Conservation (phyloP, 2,888 invertebrate species). For the Tenthredo amoena region DNA sequence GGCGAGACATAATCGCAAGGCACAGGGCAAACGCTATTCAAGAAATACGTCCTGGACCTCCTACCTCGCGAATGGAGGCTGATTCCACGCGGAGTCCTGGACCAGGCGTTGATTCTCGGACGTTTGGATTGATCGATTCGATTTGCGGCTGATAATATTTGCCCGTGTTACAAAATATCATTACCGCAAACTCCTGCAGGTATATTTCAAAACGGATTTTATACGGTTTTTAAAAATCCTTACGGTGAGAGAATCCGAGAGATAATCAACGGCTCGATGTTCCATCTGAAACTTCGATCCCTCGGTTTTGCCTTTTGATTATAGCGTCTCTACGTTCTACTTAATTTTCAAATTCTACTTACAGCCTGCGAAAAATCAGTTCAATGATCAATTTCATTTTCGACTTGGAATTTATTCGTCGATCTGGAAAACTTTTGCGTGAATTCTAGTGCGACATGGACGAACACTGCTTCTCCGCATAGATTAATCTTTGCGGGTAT, state of each 20-base stretch:
- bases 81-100: constrained; percentile 4
- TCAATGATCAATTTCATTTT: too few species aligned
- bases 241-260: neutral
- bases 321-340: too few species aligned
- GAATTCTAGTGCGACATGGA: too few species aligned
- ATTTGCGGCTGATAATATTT: neutral
- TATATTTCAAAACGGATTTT: neutral
- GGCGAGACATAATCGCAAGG: constrained; percentile 13
- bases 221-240: neutral
- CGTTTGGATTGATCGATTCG: constrained; percentile 16
- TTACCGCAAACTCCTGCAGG: neutral
- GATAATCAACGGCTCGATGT: too few species aligned
- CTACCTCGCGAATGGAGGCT: neutral
- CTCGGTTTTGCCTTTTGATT: too few species aligned
- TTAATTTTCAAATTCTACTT: too few species aligned
- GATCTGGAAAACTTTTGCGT: too few species aligned
- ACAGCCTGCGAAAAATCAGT: too few species aligned
- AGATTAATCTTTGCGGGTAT: neutral
- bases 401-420: too few species aligned
- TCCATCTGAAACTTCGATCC: too few species aligned
- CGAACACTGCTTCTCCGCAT: neutral
- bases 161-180: neutral
- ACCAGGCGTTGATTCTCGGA: constrained; percentile 7
- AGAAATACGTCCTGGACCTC: constrained; percentile 19
- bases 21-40: constrained; percentile 10